These are phyloP conservation scores for Pygoscelis antarcticus DNA, from an alignment of 2,113 vertebrate species.

Conservation along the genomic window DNA sequence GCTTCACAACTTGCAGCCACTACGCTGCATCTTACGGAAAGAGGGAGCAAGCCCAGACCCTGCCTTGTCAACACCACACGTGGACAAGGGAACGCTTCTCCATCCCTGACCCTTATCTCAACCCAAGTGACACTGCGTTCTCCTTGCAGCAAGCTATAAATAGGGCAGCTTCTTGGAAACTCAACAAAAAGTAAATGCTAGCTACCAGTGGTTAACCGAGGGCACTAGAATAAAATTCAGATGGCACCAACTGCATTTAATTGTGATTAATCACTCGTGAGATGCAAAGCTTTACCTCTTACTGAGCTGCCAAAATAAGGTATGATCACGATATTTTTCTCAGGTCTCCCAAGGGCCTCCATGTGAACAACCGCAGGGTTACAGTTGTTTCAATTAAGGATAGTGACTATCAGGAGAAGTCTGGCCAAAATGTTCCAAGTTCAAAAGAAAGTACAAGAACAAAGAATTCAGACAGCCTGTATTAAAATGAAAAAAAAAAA, in stretches of 20 bases:
- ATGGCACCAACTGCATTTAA: neutral
- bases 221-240: neutral
- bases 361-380: neutral
- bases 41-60: neutral
- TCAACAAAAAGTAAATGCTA: neutral
- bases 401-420: neutral
- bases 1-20: too few species aligned
- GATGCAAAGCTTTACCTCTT: neutral
- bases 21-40: fast-evolving
- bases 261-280: neutral
- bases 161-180: neutral
- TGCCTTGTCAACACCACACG: fast-evolving
- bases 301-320: neutral
- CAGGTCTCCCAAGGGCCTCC: neutral
- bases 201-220: fast-evolving
- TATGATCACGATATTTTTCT: neutral
- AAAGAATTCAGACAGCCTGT: neutral
- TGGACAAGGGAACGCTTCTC: neutral
- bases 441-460: neutral
- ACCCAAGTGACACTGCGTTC: neutral
- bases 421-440: neutral
- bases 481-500: neutral
- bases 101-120: neutral
- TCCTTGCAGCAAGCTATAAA: neutral
- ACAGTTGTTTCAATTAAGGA: neutral